Percentiles rank a stretch among this genome's conserved stretches.
Conservation (phyloP, 2,113 vertebrate species). For the Phalacrocorax aristotelis region DNA sequence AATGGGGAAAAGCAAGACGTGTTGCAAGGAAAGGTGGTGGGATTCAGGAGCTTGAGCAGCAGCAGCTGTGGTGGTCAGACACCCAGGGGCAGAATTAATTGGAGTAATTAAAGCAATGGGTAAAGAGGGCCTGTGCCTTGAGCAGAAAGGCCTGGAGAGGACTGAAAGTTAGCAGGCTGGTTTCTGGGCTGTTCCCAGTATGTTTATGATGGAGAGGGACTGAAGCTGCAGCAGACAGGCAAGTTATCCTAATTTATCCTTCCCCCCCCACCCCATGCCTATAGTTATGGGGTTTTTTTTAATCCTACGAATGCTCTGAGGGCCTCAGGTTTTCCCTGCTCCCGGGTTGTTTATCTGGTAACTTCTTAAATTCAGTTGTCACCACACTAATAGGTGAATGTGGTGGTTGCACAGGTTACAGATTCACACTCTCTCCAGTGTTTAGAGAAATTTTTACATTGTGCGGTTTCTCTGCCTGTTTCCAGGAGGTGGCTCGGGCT, state of each 20-base stretch:
- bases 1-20: background rate
- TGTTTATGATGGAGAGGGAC: background rate
- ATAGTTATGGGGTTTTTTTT: accelerated
- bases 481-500: background rate
- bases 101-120: background rate
- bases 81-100: background rate
- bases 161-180: background rate
- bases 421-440: background rate
- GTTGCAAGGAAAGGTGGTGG: background rate
- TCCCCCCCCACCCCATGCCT: accelerated
- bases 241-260: background rate
- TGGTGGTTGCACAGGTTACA: background rate
- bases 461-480: background rate
- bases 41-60: background rate
- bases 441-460: background rate
- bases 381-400: accelerated
- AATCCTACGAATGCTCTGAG: background rate
- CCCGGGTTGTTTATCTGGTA: background rate
- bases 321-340: background rate
- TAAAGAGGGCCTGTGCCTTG: background rate
- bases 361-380: background rate
- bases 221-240: background rate
- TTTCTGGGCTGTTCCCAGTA: background rate
- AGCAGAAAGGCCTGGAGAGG: background rate
- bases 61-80: background rate